Evolutionary conservation across 2,797 vertebrate species (phyloP).

Genomic region (Acestrorhynchus altus): DNA sequence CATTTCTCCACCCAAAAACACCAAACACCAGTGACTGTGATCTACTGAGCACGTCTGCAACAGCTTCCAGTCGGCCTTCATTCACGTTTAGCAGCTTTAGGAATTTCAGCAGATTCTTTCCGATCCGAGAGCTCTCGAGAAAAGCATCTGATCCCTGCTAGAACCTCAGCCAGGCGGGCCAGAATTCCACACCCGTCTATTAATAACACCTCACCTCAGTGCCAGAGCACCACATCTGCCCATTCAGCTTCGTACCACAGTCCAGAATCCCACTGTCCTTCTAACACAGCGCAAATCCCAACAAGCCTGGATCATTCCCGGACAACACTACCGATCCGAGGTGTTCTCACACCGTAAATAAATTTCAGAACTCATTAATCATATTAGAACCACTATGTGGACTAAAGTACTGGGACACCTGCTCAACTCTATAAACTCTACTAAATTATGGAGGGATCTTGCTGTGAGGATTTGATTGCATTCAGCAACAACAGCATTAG

Average conservation of each 20-base stretch:
- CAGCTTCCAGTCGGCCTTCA: not conserved
- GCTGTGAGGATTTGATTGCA: too few species aligned
- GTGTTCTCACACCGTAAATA: too few species aligned
- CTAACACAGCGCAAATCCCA: not conserved
- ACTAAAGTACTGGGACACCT: too few species aligned
- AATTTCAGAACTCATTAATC: too few species aligned
- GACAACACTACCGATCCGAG: not conserved
- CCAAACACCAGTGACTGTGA: too few species aligned
- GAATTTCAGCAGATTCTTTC: not conserved
- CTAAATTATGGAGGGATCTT: too few species aligned
- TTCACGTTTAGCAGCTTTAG: not conserved
- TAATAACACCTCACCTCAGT: constrained; percentile 59
- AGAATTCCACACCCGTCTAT: constrained; percentile 62
- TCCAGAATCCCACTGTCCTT: not conserved
- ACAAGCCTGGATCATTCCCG: not conserved
- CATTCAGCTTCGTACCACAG: constrained; percentile 44
- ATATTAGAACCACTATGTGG: too few species aligned
- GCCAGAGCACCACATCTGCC: constrained; percentile 59
- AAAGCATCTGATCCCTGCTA: constrained; percentile 34
- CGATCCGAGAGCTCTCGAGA: not conserved
- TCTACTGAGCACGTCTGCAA: too few species aligned
- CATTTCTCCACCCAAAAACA: too few species aligned
- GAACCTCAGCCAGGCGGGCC: constrained; percentile 50
- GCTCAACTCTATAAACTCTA: too few species aligned
- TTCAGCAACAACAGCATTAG: too few species aligned